Evolutionary conservation across 2,888 invertebrate genomes (phyloP).

Genomic region (Rugalucina vietnamica): DNA sequence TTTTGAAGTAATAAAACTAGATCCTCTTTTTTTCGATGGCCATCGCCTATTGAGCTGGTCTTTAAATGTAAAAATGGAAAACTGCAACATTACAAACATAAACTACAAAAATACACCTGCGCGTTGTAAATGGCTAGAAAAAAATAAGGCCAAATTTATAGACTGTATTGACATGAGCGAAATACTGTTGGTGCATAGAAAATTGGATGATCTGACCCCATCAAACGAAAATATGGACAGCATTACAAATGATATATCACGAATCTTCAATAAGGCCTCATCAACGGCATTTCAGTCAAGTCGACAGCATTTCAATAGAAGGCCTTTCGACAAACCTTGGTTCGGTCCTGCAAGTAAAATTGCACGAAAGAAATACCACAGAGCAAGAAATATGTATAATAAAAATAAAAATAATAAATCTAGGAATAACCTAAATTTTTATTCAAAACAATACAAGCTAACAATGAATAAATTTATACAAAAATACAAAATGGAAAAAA

Average conservation of each 20-base stretch:
- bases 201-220: too few relatives aligned
- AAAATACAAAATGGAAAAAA: background rate
- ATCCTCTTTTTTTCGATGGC: background rate
- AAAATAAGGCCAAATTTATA: too few relatives aligned
- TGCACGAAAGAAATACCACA: background rate
- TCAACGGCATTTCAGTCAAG: background rate
- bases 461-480: conserved; percentile 5
- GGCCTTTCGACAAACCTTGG: background rate
- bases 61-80: too few relatives aligned
- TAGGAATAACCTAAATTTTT: background rate
- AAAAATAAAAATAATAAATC: background rate
- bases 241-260: background rate
- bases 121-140: too few relatives aligned
- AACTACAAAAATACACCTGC: too few relatives aligned
- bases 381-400: background rate
- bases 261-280: background rate
- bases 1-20: background rate
- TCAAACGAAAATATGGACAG: too few relatives aligned
- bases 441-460: background rate
- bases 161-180: too few relatives aligned
- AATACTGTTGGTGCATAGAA: too few relatives aligned
- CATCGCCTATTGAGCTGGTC: background rate
- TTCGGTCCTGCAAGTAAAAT: conserved; percentile 1
- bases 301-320: background rate
- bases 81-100: too few relatives aligned